Conservation (phyloP, 2,797 vertebrate genomes). For the Acestrorhynchus altus region DNA sequence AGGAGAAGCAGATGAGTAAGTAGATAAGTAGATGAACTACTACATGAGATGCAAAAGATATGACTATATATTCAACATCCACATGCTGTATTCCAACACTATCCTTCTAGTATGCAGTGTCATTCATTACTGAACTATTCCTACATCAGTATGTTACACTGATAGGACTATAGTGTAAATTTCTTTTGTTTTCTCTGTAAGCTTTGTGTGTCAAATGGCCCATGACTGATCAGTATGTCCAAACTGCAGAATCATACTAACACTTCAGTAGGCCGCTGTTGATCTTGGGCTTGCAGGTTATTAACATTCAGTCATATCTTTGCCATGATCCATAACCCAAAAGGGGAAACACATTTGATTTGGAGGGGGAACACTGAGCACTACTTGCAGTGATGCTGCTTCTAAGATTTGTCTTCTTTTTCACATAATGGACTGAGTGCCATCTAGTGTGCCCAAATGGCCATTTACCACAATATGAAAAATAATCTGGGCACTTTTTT, state of each 20-base stretch:
- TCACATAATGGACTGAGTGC: slow-evolving; percentile 67
- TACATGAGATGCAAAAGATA: too few species aligned
- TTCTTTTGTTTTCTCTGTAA: slow-evolving; percentile 77
- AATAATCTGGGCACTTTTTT: neutral
- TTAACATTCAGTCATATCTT: slow-evolving; percentile 85
- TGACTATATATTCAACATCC: neutral
- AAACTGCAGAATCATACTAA: slow-evolving; percentile 83
- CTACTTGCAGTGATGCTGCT: slow-evolving; percentile 75
- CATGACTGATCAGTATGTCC: slow-evolving; percentile 78
- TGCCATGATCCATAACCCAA: slow-evolving; percentile 82
- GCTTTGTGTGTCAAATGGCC: slow-evolving; percentile 82
- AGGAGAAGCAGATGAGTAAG: too few species aligned
- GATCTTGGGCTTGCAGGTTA: slow-evolving; percentile 80
- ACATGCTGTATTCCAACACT: slow-evolving; percentile 50
- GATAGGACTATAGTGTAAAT: slow-evolving; percentile 78
- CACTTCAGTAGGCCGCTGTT: slow-evolving; percentile 79
- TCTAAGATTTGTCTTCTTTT: slow-evolving; percentile 50
- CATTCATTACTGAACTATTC: slow-evolving; percentile 74
- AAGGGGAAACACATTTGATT: slow-evolving; percentile 79
- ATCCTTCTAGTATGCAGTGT: slow-evolving; percentile 64
- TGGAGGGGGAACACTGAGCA: slow-evolving; percentile 73
- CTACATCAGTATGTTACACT: slow-evolving; percentile 74
- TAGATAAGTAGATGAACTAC: too few species aligned
- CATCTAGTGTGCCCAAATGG: slow-evolving; percentile 83
- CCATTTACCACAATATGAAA: neutral